These are phyloP conservation scores for Loxodonta africana DNA, from an alignment of 2,113 vertebrate genomes.

Conservation along the genomic window DNA sequence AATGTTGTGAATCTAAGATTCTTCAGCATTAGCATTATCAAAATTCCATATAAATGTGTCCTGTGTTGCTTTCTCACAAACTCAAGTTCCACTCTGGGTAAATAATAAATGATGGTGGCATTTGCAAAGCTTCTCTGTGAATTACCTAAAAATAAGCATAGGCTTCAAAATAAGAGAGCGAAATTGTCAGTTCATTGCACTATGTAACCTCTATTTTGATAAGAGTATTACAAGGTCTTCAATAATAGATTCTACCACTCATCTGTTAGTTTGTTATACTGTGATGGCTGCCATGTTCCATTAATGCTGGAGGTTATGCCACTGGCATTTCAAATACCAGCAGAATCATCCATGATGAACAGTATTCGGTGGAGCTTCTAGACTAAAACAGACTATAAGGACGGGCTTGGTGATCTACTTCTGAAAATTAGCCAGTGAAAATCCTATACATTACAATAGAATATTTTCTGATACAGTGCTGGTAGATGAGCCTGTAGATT, in stretches of 20 bases:
- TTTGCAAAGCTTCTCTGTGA: neutral
- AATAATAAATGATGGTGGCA: conserved; percentile 3
- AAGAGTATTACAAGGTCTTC: neutral
- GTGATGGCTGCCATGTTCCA: too few species aligned
- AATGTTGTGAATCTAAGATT: neutral
- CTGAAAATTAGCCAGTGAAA: too few species aligned
- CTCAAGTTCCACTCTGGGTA: neutral
- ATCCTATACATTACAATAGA: too few species aligned
- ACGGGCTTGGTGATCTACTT: too few species aligned
- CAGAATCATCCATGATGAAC: too few species aligned
- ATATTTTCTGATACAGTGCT: too few species aligned
- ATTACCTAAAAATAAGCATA: neutral
- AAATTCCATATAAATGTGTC: neutral
- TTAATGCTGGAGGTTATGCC: too few species aligned
- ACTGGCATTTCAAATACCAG: too few species aligned
- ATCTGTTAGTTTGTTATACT: too few species aligned
- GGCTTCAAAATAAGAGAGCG: neutral
- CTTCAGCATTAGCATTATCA: neutral
- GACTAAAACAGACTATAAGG: neutral
- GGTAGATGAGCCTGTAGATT: too few species aligned
- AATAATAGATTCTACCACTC: neutral
- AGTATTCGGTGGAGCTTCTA: neutral
- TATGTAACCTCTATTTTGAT: neutral
- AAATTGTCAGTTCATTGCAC: neutral
- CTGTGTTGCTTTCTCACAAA: conserved; percentile 24